Evolutionary conservation across 2,113 vertebrate species (phyloP).

Genomic region (Pseudonaja textilis): DNA sequence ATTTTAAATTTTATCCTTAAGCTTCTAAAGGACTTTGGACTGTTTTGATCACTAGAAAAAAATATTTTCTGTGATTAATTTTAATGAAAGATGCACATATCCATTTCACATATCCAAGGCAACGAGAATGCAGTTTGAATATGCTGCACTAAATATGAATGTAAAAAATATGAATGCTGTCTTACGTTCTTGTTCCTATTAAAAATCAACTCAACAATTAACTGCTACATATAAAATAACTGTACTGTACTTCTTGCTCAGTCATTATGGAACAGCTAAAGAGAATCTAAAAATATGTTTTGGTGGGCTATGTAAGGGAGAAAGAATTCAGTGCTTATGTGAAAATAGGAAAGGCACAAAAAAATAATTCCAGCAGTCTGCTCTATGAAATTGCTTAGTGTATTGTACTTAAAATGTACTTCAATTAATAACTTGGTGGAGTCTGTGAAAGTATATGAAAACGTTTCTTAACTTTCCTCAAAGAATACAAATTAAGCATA

Average conservation of each 20-base stretch:
- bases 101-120: constrained; percentile 1
- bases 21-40: neutral
- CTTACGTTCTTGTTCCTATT: neutral
- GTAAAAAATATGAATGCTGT: constrained; percentile 1
- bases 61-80: neutral
- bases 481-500: constrained; percentile 2
- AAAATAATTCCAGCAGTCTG: constrained; percentile 27
- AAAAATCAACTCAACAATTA: constrained; percentile 19
- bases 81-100: neutral
- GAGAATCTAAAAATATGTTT: neutral
- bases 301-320: neutral
- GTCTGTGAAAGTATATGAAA: constrained; percentile 24
- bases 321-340: constrained; percentile 25
- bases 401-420: neutral
- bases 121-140: neutral
- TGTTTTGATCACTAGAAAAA: neutral
- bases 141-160: too few relatives aligned
- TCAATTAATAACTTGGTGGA: constrained; percentile 9
- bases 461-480: neutral
- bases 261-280: neutral
- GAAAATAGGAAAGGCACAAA: constrained; percentile 22
- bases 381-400: neutral
- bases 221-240: neutral
- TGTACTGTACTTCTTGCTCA: neutral
- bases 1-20: neutral